Evolutionary conservation across 1,140 invertebrate species (phyloP).

Genomic region (Sitodiplosis mosellana): DNA sequence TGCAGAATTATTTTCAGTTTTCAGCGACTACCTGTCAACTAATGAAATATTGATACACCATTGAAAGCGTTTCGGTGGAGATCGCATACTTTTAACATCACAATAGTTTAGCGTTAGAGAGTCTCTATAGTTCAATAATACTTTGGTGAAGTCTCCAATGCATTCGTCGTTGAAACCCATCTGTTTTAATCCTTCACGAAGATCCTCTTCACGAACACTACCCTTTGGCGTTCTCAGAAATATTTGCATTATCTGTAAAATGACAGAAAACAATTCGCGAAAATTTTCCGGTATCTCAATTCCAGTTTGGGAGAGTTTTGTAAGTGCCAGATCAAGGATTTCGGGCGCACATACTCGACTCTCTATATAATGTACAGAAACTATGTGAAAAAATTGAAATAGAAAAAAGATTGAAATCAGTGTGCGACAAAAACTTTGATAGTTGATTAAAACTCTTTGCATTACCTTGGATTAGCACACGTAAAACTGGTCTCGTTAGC

Average conservation of each 20-base stretch:
- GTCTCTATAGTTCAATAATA: slow-evolving; percentile 19
- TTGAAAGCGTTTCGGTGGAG: slow-evolving; percentile 18
- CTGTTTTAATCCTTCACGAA: slow-evolving; percentile 16
- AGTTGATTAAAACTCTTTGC: too few relatives aligned
- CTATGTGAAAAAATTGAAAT: too few relatives aligned
- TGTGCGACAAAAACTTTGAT: neutral
- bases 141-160: slow-evolving; percentile 19
- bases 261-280: slow-evolving; percentile 20
- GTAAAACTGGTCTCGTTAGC: slow-evolving; percentile 15
- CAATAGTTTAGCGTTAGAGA: slow-evolving; percentile 18
- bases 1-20: neutral
- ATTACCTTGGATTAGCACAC: slow-evolving; percentile 18
- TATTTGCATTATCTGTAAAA: slow-evolving; percentile 21
- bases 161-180: slow-evolving; percentile 19
- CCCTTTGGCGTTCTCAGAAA: slow-evolving; percentile 20
- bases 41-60: slow-evolving; percentile 24
- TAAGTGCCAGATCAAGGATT: slow-evolving; percentile 20
- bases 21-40: slow-evolving; percentile 12
- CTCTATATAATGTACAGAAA: slow-evolving; percentile 22
- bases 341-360: slow-evolving; percentile 19
- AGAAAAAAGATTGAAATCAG: neutral
- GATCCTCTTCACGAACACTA: slow-evolving; percentile 16
- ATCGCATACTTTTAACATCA: slow-evolving; percentile 17
- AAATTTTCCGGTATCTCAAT: slow-evolving; percentile 20
- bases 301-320: slow-evolving; percentile 19